A percentile compares a stretch with the other conserved stretches of the same genome.
Conservation (phyloP, 2,888 invertebrate species). For the Lypha dubia region DNA sequence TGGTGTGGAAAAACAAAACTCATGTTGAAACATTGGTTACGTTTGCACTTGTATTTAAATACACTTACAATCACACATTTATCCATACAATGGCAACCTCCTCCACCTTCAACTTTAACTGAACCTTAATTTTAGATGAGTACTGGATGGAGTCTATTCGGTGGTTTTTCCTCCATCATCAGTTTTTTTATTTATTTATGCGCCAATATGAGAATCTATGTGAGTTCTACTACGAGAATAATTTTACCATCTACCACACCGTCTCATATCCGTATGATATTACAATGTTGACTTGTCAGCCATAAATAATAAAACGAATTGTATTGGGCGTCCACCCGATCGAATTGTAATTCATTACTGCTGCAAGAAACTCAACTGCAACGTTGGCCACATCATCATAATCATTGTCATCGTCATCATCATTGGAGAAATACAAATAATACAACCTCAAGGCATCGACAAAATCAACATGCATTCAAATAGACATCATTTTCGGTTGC, state of each 20-base stretch:
- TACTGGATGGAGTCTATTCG: not conserved
- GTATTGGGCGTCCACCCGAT: slow-evolving; percentile 75
- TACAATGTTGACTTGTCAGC: slow-evolving; percentile 74
- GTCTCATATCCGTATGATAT: slow-evolving; percentile 30
- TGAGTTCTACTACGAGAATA: not conserved
- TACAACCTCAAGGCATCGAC: slow-evolving; percentile 61
- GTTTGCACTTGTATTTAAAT: slow-evolving; percentile 63
- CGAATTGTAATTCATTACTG: slow-evolving; percentile 74
- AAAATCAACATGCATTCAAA: slow-evolving; percentile 45
- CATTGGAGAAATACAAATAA: slow-evolving; percentile 48
- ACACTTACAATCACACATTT: slow-evolving; percentile 25
- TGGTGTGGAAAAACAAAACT: slow-evolving; percentile 63
- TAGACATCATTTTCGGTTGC: slow-evolving; percentile 19
- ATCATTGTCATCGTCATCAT: slow-evolving; percentile 24
- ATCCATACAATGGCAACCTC: slow-evolving; percentile 38
- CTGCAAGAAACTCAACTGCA: slow-evolving; percentile 63
- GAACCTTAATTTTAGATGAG: slow-evolving; percentile 43
- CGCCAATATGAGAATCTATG: slow-evolving; percentile 32
- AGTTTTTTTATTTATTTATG: slow-evolving; percentile 15
- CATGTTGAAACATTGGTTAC: slow-evolving; percentile 72
- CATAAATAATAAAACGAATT: slow-evolving; percentile 77
- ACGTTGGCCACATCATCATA: slow-evolving; percentile 9
- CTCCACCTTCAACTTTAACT: slow-evolving; percentile 67
- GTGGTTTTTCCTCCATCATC: not conserved
- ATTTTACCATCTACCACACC: slow-evolving; percentile 28